Conservation (phyloP, 2,113 vertebrate species). For the Hippolais icterina region DNA sequence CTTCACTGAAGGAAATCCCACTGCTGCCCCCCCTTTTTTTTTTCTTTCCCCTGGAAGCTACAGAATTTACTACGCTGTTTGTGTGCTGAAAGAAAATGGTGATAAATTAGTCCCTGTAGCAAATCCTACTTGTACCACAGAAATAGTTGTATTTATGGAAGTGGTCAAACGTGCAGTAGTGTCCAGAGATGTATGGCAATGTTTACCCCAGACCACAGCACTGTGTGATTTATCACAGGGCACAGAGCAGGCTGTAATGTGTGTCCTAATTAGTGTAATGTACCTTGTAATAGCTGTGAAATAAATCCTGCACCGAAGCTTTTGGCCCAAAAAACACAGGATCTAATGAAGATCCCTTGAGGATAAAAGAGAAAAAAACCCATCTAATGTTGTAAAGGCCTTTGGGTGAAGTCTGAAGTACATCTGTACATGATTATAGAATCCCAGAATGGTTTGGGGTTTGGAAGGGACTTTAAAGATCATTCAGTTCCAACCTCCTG, state of each 20-base stretch:
- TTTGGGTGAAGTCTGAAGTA: background rate
- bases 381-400: rapidly evolving
- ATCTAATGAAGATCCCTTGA: background rate
- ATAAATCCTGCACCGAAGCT: background rate
- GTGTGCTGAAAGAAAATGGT: background rate
- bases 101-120: conserved; percentile 26
- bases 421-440: rapidly evolving
- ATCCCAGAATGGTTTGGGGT: background rate
- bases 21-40: background rate
- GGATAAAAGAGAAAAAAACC: rapidly evolving
- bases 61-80: background rate
- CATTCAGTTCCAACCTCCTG: background rate
- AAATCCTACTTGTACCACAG: background rate
- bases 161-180: background rate
- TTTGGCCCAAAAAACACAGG: background rate
- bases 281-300: conserved; percentile 5
- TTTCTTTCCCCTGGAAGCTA: background rate
- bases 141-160: conserved; percentile 5
- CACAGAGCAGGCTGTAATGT: background rate
- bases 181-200: conserved; percentile 27
- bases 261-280: conserved; percentile 31
- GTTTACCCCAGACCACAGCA: background rate
- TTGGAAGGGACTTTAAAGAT: background rate
- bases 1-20: background rate
- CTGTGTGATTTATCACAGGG: background rate